These are phyloP conservation scores for Nezara viridula DNA, from an alignment of 2,888 invertebrate genomes.

Conservation along the genomic window DNA sequence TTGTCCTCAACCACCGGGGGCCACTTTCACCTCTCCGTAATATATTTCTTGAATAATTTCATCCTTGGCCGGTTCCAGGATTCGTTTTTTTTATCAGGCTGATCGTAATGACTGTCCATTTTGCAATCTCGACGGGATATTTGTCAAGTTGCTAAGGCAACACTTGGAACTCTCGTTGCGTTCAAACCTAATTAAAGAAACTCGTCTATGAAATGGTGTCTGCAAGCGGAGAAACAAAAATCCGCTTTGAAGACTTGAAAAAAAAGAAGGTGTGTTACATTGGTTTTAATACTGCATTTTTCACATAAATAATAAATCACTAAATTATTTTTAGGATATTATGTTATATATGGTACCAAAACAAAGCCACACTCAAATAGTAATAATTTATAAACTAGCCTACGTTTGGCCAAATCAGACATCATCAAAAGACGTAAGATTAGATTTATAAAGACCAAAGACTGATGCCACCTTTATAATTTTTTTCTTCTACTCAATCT, in stretches of 20 bases:
- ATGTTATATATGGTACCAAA: too few species aligned
- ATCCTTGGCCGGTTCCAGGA: background rate
- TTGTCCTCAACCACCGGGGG: background rate
- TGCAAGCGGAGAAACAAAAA: background rate
- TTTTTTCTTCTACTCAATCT: too few species aligned
- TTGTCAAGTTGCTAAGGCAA: background rate
- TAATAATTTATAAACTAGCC: too few species aligned
- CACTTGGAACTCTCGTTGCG: background rate
- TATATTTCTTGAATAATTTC: conserved; percentile 47
- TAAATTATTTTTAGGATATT: too few species aligned
- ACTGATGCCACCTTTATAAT: too few species aligned
- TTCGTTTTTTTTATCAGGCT: background rate
- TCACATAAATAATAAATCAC: too few species aligned
- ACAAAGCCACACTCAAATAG: too few species aligned
- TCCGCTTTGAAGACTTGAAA: background rate
- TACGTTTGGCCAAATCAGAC: too few species aligned
- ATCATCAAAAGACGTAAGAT: too few species aligned
- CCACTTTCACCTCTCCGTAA: conserved; percentile 30
- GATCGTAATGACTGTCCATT: conserved; percentile 5
- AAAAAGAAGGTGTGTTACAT: background rate
- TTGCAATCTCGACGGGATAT: conserved; percentile 11
- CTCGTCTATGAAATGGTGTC: background rate
- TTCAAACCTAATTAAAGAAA: background rate
- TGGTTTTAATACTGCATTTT: too few species aligned
- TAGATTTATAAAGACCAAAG: too few species aligned